Evolutionary conservation across 2,797 vertebrate genomes (phyloP).

Genomic region (Ceryle rudis): DNA sequence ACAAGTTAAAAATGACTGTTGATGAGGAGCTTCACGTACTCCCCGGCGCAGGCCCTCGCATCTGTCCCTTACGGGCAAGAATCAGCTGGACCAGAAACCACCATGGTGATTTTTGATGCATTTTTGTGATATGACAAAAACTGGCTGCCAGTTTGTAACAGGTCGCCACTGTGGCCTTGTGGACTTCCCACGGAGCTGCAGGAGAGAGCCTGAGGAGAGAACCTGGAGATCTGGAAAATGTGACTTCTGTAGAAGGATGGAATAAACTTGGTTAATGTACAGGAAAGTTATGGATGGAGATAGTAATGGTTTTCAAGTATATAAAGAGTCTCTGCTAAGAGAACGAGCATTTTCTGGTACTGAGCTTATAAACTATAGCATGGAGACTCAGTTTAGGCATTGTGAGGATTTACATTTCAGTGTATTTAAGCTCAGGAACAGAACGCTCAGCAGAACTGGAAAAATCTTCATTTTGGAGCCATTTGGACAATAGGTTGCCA

Average conservation of each 20-base stretch:
- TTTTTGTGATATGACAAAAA: neutral
- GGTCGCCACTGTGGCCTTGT: neutral
- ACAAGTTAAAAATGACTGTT: neutral
- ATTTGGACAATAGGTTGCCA: neutral
- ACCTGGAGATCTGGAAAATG: neutral
- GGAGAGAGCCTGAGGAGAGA: neutral
- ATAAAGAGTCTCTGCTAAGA: neutral
- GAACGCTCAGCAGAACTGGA: neutral
- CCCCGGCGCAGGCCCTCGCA: neutral
- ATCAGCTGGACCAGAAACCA: neutral
- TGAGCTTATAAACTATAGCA: neutral
- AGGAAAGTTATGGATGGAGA: neutral
- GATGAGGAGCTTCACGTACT: neutral
- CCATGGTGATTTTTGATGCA: neutral
- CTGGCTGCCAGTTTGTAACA: neutral
- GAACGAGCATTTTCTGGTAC: neutral
- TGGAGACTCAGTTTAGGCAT: neutral
- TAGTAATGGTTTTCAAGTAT: neutral
- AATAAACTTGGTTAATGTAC: neutral
- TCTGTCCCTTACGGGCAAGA: neutral
- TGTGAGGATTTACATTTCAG: neutral
- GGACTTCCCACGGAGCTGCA: neutral
- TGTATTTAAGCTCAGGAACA: neutral
- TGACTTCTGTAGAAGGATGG: neutral
- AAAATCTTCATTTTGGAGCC: neutral